Evolutionary conservation across 2,888 invertebrate species (phyloP), one percentile per base, ranked within the genome.

Genomic region (Sphaeridia pumilis): DNA sequence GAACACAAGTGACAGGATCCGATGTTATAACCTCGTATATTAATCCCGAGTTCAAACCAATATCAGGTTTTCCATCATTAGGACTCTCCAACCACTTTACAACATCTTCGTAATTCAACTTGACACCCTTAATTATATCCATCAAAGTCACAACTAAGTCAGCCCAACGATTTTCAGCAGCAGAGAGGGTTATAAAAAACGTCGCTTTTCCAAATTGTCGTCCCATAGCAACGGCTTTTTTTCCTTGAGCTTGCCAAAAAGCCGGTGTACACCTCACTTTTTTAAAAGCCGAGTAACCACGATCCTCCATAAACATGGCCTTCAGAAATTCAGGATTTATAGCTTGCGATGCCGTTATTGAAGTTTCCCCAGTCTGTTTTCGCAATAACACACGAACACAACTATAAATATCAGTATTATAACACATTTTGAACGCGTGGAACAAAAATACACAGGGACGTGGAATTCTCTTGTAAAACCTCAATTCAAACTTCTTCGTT

Each of bases 101-200:
- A n/a, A n/a, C n/a, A n/a, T n/a, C n/a, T 25, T 54, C 42, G 26
- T 49, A 44, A 1, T 44, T 22, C 7, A 58, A 41, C 1, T 24
- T 22, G 4, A 17, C 24, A 10, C 26, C 17, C 12, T 43, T 24
- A 2, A 48, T 2, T 12, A 52, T 4, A 41, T 49, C 41, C 1
- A 4, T 22, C 1, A 59, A 38, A 22, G 45, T 47, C 7, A 41
- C 44, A 14, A 58, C 12, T 1, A 57, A 42, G 4, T 56, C 52
- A 1, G 21, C 21, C 57, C 59, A 59, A 22, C 45, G 45, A 5
- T 45, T 41, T 34, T 59, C 59, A 14, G 57, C 59, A 20, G 57
- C 55, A 10, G 55, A 56, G 1, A 57, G 28, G 0, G 57, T 59
- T 26, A 59, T 50, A 34, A 59, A 59, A 12, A 60, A 46, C 2